Evolutionary conservation across 2,113 vertebrate genomes (phyloP), one percentile per base, ranked within the genome.

Genomic region (Triplophysa dalaica): DNA sequence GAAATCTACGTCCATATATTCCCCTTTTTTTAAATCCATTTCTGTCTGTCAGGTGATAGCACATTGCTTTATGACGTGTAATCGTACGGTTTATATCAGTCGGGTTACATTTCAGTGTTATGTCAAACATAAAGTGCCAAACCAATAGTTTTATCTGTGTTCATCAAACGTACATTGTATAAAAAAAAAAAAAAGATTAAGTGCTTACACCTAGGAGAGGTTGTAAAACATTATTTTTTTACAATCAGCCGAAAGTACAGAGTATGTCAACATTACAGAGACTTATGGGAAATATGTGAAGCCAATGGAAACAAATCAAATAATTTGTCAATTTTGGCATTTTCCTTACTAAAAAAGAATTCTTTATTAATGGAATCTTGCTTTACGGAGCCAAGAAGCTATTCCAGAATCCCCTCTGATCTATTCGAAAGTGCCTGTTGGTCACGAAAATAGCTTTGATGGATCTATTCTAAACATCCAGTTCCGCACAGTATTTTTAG

Each of bases 211-310:
- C 29, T 72, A 78, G 21, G 63, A 69, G 74, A 85, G 85, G 75
- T 85, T 66, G 77, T 85, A 77, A 80, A 87, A 78, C 45, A 14
- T 81, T 38, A 82, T 64, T 87, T 90, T 92, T 91, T 72, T 90
- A 90, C 87, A 84, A 84, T 90, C 89, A 93, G 93, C 92, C 91
- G 79, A 86, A 88, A 89, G 91, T 93, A 93, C 92, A 86, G 82
- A 92, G 90, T 92, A 93, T 93, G 91, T 93, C 92, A 93, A 93
- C 83, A 81, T 77, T 78, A 50, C 60, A 70, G 70, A 50, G 85
- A 69, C 85, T 86, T 70, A 87, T n/a, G n/a, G 86, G 86, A 82
- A 88, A 17, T 80, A 7, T 38, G 33, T 38, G 33, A 38, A 54
- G 29, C 52, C 52, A 21, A 58, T 72, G 21, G 56, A 33, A 72